Evolutionary conservation across 2,888 invertebrate genomes (phyloP), one percentile per base, ranked within the genome.

Genomic region (Phasia obesa): DNA sequence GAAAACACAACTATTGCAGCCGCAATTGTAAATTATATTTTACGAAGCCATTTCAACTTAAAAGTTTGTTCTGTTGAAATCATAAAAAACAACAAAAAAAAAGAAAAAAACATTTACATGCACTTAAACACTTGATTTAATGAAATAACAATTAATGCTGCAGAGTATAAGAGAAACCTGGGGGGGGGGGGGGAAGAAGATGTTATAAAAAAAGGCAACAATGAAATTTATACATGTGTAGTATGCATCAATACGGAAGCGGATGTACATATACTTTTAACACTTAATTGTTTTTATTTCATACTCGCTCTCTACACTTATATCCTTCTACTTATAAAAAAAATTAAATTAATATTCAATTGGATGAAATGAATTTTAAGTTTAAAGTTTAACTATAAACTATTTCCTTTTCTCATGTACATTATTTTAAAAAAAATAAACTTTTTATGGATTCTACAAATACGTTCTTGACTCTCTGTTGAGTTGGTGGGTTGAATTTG

Each of bases 221-320:
- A 31, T 51, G 44, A 5, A 44, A 38, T 19, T 38, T 38, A 47
- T 47, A 21, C 2, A 15, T 35, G 38, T 35, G 38, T 38, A 17
- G 17, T 42, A 19, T 15, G 11, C 9, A 42, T 51, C 19, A 19
- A 19, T 57, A 23, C 59, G 79, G 79, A 73, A 73, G 60, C 65
- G 79, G 71, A 73, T 57, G 64, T 65, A 59, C n/a, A n/a, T n/a
- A n/a, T 65, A 59, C 57, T 73, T 65, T 73, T 73, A 78, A 78
- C 78, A 78, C 78, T 79, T 73, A 73, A 79, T 73, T 73, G 78
- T 73, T 79, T 51, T 79, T n/a, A 47, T 53, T 79, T 59, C 55
- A 51, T 27, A n/a, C 53, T 19, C 19, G 38, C 19, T 38, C 47
- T 44, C 19, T 38, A 3, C 19, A 4, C 11, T 23, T 49, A 2